phyloP scores from a whole-genome alignment of 2,888 invertebrate species.

The Tenthredo notha region DNA sequence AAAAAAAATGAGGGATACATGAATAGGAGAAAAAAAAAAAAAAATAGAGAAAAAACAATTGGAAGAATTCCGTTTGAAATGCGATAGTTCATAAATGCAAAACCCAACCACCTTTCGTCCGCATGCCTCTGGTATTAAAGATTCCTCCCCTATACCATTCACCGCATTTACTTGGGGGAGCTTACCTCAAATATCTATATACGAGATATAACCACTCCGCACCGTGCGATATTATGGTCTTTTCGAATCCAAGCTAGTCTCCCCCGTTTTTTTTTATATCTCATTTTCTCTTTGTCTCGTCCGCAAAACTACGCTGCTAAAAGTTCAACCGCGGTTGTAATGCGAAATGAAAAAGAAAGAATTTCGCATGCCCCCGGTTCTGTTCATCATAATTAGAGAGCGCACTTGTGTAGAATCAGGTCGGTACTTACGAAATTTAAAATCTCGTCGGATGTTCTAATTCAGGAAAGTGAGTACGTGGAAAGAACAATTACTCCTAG shows the following conservation, averaged over 20 bases:
- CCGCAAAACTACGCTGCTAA: neutral
- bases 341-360: neutral
- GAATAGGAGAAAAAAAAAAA: neutral
- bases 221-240: constrained; percentile 19
- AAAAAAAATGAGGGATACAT: neutral
- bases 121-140: constrained; percentile 52
- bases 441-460: neutral
- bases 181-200: constrained; percentile 16
- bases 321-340: neutral
- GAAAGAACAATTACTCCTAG: neutral
- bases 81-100: constrained; percentile 66
- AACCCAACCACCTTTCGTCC: constrained; percentile 56
- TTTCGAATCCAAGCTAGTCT: neutral
- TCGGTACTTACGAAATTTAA: neutral
- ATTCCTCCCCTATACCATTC: constrained; percentile 31
- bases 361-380: neutral
- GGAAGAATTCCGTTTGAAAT: constrained; percentile 63
- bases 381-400: neutral
- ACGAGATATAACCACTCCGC: constrained; percentile 35
- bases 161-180: constrained; percentile 11
- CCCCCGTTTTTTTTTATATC: constrained; percentile 8
- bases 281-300: neutral
- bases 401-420: neutral
- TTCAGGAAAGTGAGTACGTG: neutral
- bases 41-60: constrained; percentile 27